phyloP scores from a whole-genome alignment of 2,113 vertebrate genomes.

The Ochotona princeps region DNA sequence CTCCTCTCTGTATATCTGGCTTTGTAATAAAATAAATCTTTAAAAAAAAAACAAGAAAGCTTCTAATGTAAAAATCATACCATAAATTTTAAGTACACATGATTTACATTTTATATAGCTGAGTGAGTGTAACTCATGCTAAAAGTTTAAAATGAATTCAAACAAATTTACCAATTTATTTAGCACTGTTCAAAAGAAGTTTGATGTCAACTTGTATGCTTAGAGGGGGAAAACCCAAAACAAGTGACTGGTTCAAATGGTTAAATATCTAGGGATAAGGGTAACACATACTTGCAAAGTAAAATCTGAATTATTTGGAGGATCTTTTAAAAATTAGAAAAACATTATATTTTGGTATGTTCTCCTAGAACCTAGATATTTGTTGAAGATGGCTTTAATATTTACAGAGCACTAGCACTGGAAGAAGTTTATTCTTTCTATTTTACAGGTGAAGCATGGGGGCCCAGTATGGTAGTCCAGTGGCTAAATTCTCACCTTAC shows the following conservation, averaged over 20 bases:
- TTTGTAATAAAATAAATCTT: too few species aligned
- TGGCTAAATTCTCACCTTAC: too few species aligned
- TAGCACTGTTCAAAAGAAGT: not conserved
- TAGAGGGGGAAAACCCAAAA: not conserved
- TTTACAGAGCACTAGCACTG: not conserved
- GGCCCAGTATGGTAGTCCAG: too few species aligned
- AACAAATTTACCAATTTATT: not conserved
- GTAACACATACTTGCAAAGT: not conserved
- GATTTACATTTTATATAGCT: constrained; percentile 26
- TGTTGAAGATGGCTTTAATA: not conserved
- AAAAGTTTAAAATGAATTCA: constrained; percentile 45
- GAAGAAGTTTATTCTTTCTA: constrained; percentile 7
- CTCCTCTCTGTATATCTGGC: too few species aligned
- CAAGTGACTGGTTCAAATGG: not conserved
- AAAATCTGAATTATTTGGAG: constrained; percentile 23
- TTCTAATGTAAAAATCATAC: constrained; percentile 47
- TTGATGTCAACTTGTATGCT: not conserved
- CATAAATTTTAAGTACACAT: not conserved
- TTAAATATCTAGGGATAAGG: constrained; percentile 49
- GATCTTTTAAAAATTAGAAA: constrained; percentile 35
- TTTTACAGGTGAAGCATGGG: not conserved
- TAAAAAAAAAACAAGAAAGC: not conserved
- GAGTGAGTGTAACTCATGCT: constrained; percentile 23
- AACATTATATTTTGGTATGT: not conserved
- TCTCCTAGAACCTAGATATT: not conserved